Conservation (phyloP, 2,888 invertebrate genomes). For the Dryadula phaetusa region DNA sequence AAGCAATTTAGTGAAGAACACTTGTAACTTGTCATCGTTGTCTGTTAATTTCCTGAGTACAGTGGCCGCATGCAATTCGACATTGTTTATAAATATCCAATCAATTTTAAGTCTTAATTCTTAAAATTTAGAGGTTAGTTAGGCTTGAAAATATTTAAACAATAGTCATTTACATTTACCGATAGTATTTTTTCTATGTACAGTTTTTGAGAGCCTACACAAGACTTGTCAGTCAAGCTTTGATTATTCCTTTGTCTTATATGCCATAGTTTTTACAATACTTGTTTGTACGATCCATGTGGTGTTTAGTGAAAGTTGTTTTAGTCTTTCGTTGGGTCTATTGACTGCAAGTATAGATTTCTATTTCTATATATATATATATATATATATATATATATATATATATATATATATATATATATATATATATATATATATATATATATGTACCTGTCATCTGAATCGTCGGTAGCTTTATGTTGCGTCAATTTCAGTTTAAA, state of each 20-base stretch:
- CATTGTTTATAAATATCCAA: conserved; percentile 15
- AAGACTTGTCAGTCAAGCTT: conserved; percentile 58
- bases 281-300: conserved; percentile 8
- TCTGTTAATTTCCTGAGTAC: conserved; percentile 79
- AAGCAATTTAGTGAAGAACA: conserved; percentile 59
- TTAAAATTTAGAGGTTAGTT: background rate
- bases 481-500: too few relatives aligned
- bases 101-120: background rate
- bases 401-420: too few relatives aligned
- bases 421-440: too few relatives aligned
- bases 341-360: background rate
- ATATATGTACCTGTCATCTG: too few relatives aligned
- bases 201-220: conserved; percentile 61
- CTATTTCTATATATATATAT: background rate
- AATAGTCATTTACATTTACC: background rate
- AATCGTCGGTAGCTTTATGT: too few relatives aligned
- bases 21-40: conserved; percentile 81
- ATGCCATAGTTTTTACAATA: conserved; percentile 43
- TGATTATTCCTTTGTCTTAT: conserved; percentile 69
- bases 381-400: too few relatives aligned
- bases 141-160: background rate
- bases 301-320: conserved; percentile 15
- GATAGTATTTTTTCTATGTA: conserved; percentile 61
- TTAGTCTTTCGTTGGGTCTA: background rate
- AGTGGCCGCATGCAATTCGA: conserved; percentile 42